phyloP scores from a whole-genome alignment of 2,113 vertebrate species.

The Conger conger region DNA sequence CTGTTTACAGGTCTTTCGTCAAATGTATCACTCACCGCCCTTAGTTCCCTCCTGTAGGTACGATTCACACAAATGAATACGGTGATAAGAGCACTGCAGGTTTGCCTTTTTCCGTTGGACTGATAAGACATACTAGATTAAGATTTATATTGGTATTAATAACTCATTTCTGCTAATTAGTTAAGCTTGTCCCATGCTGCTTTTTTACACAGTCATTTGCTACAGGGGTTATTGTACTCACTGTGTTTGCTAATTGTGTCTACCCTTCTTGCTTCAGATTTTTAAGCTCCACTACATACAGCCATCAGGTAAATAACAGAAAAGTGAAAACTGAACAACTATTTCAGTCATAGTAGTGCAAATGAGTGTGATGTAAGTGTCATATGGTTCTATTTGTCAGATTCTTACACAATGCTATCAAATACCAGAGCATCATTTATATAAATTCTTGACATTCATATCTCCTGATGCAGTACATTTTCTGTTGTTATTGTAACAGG shows the following conservation, averaged over 20 bases:
- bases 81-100: not conserved
- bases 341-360: too few relatives aligned
- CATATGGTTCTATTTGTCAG: not conserved
- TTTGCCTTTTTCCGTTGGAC: not conserved
- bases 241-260: not conserved
- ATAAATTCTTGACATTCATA: not conserved
- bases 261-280: too few relatives aligned
- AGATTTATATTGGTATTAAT: not conserved
- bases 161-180: not conserved
- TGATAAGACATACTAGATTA: not conserved
- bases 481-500: not conserved
- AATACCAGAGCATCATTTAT: not conserved
- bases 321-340: too few relatives aligned
- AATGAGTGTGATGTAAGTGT: not conserved
- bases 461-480: not conserved
- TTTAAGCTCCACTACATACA: too few relatives aligned
- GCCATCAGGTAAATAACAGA: too few relatives aligned
- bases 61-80: not conserved
- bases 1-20: not conserved
- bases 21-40: not conserved
- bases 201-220: not conserved
- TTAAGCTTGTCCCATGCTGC: not conserved
- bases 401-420: not conserved
- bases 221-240: not conserved
- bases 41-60: not conserved